A percentile compares a stretch with the other conserved stretches of the same genome.
These are phyloP conservation scores for Orchesella cincta DNA, from an alignment of 1,140 invertebrate genomes.

Conservation along the genomic window DNA sequence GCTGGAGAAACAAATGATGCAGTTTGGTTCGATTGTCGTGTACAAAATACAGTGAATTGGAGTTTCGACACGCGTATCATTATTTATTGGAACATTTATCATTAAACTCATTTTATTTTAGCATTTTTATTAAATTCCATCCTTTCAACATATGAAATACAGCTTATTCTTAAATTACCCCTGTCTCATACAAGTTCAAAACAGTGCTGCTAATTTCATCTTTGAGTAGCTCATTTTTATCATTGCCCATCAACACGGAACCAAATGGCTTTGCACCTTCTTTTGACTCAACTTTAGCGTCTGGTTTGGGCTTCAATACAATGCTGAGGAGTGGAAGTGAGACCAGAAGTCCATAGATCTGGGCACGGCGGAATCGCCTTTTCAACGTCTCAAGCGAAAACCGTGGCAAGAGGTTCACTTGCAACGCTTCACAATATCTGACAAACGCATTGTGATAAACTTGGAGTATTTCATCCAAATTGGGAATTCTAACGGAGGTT, in stretches of 20 bases:
- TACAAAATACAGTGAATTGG: too few species aligned
- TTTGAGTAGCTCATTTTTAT: neutral
- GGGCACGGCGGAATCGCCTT: constrained; percentile 22
- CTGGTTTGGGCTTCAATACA: constrained; percentile 30
- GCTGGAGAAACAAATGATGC: too few species aligned
- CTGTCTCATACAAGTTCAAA: neutral
- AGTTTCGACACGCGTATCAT: too few species aligned
- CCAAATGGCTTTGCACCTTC: neutral
- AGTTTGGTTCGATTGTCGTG: too few species aligned
- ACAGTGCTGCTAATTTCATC: neutral
- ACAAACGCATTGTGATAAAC: constrained; percentile 37
- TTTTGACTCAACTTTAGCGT: constrained; percentile 9
- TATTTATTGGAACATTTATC: too few species aligned
- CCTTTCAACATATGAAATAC: too few species aligned
- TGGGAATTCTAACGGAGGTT: neutral
- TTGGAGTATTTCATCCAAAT: constrained; percentile 31
- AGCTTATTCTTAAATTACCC: too few species aligned
- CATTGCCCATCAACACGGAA: neutral
- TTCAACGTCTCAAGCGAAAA: constrained; percentile 30
- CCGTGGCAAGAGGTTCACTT: neutral
- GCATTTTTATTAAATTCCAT: too few species aligned
- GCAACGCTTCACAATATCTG: neutral
- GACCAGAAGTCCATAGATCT: constrained; percentile 34
- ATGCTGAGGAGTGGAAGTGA: constrained; percentile 30
- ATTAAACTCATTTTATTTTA: too few species aligned